Base-by-base conservation (phyloP, 2,888 invertebrate genomes). In the Drosophila tripunctata region DNA sequence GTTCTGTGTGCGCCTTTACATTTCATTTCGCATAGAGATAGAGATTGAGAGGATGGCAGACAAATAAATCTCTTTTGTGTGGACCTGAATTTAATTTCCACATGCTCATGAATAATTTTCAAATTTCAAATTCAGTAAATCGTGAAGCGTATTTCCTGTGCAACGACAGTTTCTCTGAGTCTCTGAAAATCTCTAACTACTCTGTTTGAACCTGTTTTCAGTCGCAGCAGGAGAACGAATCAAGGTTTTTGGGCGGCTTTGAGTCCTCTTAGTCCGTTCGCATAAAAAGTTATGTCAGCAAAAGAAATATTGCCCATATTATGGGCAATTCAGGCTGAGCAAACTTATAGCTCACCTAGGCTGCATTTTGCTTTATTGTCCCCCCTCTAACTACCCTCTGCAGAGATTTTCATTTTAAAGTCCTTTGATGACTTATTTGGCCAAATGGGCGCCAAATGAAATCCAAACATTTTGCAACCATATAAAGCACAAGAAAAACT, bases 91-190 rank as follows among this genome's bases (percentile, higher is more conserved):
- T 88, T 80, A 85, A 88, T 88, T 88, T 88, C 89, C 88, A 78
- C 88, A 84, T 78, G 88, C 89, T 89, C 88, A 88, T 88, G 89
- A 88, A 88, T 89, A 88, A 88, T 89, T 89, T 88, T 89, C 84
- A 88, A 88, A 88, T 89, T 89, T 87, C 69, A 83, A 87, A 80
- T 84, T 87, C 84, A 88, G 71, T 76, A 73, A 87, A 86, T 83
- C 75, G 85, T 80, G 67, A 83, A 81, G 83, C 86, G 85, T 87
- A 78, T 78, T 87, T 83, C 83, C 83, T 75, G 74, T 57, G 48
- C 65, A 72, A 56, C 68, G 73, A 61, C 56, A 44, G 57, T 47
- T 17, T 21, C 31, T 4, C 22, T n/a, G 31, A 33, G 50, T 30
- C 21, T 7, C 38, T 30, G 17, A 14, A n/a, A n/a, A n/a, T n/a